Evolutionary conservation across 2,888 invertebrate genomes (phyloP).

Genomic region (Ophion obscuratus): DNA sequence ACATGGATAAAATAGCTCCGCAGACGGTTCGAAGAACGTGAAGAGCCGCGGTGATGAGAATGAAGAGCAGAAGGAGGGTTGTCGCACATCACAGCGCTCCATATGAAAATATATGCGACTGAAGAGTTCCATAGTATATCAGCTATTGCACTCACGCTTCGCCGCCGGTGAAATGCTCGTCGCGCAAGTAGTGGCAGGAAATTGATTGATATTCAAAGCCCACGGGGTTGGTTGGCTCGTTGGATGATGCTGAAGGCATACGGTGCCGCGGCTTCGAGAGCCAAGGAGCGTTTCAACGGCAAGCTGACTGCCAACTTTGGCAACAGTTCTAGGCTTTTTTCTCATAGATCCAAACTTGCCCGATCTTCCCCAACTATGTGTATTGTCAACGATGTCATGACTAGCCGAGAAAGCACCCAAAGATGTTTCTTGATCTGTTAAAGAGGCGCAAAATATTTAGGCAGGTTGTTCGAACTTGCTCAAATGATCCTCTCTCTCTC

Average conservation of each 20-base stretch:
- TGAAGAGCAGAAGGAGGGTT: not conserved
- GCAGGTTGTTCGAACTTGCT: slow-evolving; percentile 70
- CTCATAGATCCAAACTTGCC: not conserved
- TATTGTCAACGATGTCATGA: too few relatives aligned
- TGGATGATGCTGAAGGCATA: slow-evolving; percentile 25
- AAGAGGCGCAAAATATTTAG: slow-evolving; percentile 43
- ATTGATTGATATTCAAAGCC: slow-evolving; percentile 82
- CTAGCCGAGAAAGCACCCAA: too few relatives aligned
- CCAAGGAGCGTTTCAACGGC: not conserved
- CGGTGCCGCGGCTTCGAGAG: slow-evolving; percentile 23
- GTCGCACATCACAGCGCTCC: not conserved
- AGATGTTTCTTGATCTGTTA: too few relatives aligned
- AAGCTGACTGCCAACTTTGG: slow-evolving; percentile 48
- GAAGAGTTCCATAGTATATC: slow-evolving; percentile 69
- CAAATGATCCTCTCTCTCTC: slow-evolving; percentile 75
- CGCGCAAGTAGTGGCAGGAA: slow-evolving; percentile 80
- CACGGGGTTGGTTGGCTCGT: slow-evolving; percentile 73
- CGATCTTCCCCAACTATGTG: not conserved
- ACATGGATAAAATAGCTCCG: not conserved
- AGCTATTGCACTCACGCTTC: slow-evolving; percentile 81
- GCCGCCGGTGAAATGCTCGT: slow-evolving; percentile 77
- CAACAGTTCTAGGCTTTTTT: not conserved
- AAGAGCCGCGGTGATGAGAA: slow-evolving; percentile 10
- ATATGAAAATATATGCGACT: slow-evolving; percentile 26
- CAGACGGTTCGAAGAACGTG: slow-evolving; percentile 5